Percentiles rank a stretch among this genome's conserved stretches.
Conservation (phyloP, 1,140 invertebrate genomes). For the Mesaphorura yosii region DNA sequence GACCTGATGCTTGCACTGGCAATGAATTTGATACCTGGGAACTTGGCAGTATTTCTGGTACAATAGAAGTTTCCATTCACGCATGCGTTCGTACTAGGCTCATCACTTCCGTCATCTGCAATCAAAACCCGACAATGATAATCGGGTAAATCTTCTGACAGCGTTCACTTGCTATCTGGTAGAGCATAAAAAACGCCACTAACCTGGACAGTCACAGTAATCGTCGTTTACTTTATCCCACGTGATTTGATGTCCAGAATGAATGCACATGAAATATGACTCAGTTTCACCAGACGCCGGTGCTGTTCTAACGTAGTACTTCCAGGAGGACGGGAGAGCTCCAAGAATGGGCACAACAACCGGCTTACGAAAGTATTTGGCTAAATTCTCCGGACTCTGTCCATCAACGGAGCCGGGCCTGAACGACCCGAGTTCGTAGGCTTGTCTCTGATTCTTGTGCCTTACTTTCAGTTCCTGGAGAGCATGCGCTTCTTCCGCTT, state of each 20-base stretch:
- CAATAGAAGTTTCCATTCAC: conserved; percentile 31
- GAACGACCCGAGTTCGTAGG: neutral
- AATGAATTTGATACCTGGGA: conserved; percentile 21
- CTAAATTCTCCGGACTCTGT: neutral
- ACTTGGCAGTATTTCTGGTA: conserved; percentile 9
- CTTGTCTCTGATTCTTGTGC: neutral
- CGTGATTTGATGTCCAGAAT: conserved; percentile 19
- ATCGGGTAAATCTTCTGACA: too few relatives aligned
- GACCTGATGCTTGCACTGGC: too few relatives aligned
- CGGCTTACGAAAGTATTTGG: conserved; percentile 12
- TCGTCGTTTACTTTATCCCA: conserved; percentile 32
- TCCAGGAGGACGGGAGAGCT: conserved; percentile 17
- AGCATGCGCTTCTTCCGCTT: conserved; percentile 10
- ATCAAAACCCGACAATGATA: too few relatives aligned
- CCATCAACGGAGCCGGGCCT: neutral
- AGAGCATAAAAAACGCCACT: too few relatives aligned
- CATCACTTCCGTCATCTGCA: conserved; percentile 31
- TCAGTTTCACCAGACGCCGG: too few relatives aligned
- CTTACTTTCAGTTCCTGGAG: too few relatives aligned
- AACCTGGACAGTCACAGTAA: conserved; percentile 33
- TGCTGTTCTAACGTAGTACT: conserved; percentile 13
- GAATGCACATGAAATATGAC: too few relatives aligned
- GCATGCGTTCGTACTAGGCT: conserved; percentile 33
- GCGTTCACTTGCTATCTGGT: too few relatives aligned
- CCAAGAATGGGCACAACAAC: conserved; percentile 14